Evolutionary conservation across 2,113 vertebrate genomes (phyloP).

Genomic region (Gallinago jamesoni): DNA sequence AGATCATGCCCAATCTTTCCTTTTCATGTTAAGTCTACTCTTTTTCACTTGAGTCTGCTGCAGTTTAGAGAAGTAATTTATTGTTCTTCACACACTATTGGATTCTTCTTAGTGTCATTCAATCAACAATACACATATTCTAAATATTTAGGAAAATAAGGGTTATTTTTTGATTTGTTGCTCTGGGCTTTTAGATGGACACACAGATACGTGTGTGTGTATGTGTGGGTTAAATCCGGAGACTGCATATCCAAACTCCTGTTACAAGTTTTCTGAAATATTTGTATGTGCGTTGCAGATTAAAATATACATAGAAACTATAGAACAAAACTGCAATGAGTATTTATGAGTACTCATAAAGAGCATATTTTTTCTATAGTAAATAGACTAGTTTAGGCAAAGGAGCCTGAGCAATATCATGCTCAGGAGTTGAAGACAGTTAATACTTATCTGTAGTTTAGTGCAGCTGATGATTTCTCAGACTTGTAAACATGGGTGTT

Average conservation of each 20-base stretch:
- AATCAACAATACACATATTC: background rate
- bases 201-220: accelerated
- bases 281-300: background rate
- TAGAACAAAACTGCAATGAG: background rate
- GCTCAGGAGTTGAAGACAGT: background rate
- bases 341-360: background rate
- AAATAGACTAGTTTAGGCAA: background rate
- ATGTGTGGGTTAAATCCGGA: background rate
- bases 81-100: background rate
- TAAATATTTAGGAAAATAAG: background rate
- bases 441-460: background rate
- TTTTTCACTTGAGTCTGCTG: background rate
- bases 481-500: background rate
- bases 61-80: background rate
- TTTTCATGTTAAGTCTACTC: background rate
- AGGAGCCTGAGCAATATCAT: background rate
- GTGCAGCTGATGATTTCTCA: background rate
- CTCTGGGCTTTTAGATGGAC: background rate
- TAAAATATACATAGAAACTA: background rate
- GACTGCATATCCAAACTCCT: background rate
- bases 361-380: background rate
- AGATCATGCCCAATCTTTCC: background rate
- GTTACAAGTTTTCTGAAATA: background rate
- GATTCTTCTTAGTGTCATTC: background rate
- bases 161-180: background rate